phyloP scores from a whole-genome alignment of 2,113 vertebrate species.

The Sapayoa aenigma region DNA sequence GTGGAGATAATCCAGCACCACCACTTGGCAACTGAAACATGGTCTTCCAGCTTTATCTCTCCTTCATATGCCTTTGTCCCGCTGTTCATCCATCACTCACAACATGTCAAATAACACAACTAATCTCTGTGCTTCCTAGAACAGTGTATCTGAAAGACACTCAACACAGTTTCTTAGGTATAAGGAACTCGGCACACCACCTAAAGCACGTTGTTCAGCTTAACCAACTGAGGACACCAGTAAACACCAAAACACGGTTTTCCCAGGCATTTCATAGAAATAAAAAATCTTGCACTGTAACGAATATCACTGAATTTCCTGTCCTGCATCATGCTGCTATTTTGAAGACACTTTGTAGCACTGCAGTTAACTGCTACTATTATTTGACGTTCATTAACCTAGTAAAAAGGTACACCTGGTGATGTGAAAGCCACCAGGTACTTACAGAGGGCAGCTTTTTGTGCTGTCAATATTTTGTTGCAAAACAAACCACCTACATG shows the following conservation, averaged over 20 bases:
- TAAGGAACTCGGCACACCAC: conserved; percentile 38
- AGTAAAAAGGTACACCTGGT: not conserved
- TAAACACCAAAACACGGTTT: not conserved
- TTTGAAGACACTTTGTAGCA: not conserved
- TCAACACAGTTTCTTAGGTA: conserved; percentile 64
- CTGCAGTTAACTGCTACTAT: not conserved
- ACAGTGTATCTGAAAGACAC: conserved; percentile 72
- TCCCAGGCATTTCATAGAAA: not conserved
- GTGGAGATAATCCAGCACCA: conserved; percentile 53
- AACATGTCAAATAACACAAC: conserved; percentile 73
- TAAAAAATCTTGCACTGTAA: not conserved
- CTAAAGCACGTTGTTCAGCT: not conserved
- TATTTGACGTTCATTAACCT: not conserved
- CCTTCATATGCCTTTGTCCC: conserved; percentile 75
- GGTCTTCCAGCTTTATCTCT: conserved; percentile 71
- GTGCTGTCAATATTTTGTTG: not conserved
- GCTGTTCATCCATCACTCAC: conserved; percentile 69
- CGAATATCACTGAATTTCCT: not conserved
- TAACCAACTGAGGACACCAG: not conserved
- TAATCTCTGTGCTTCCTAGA: conserved; percentile 78
- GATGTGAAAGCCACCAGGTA: not conserved
- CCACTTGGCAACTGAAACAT: conserved; percentile 41
- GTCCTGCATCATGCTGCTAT: not conserved
- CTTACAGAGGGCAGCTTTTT: not conserved
- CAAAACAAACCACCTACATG: not conserved